Evolutionary conservation across 2,888 invertebrate species (phyloP), one percentile per base, ranked within the genome.

Genomic region (Drosophila paramelanica): DNA sequence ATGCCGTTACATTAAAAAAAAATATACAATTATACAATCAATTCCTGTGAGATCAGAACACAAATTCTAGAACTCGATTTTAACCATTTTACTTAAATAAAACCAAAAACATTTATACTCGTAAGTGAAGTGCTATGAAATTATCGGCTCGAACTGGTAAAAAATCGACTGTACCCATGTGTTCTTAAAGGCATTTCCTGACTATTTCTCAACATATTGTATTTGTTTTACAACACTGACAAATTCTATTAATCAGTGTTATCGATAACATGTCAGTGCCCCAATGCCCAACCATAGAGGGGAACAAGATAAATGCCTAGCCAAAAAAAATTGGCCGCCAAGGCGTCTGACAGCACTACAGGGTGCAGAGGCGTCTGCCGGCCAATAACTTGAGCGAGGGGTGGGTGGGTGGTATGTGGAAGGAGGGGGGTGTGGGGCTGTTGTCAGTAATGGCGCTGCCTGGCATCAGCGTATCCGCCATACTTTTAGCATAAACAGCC

Each of bases 401-500:
- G 7, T 38, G 25, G 17, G 33, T 3, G 17, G 23, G 2, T 23
- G 41, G 4, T n/a, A n/a, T n/a, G 43, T 11, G 8, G 11, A 5
- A 20, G 31, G 38, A 0, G 11, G 20, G 1, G 31, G 8, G 1
- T 20, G 7, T 14, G 7, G 8, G 39, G 39, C 53, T 60, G 49
- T 59, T 64, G 75, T 60, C 75, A 61, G 75, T 71, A 58, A 55
- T 60, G 64, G 60, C 55, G 45, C 5, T 20, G 42, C n/a, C 36
- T 42, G 62, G 59, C 62, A 73, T 73, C 61, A 73, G 42, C 73
- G 69, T 81, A 67, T 81, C 68, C 79, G 79, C 80, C 80, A 85
- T 85, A 81, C 85, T 85, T 84, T 87, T 74, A 87, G 81, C 81
- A 88, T 84, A 86, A 89, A 86, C 75, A 84, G 82, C 80, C 81